phyloP scores from a whole-genome alignment of 2,888 invertebrate species.

The Cephus pygmeus region DNA sequence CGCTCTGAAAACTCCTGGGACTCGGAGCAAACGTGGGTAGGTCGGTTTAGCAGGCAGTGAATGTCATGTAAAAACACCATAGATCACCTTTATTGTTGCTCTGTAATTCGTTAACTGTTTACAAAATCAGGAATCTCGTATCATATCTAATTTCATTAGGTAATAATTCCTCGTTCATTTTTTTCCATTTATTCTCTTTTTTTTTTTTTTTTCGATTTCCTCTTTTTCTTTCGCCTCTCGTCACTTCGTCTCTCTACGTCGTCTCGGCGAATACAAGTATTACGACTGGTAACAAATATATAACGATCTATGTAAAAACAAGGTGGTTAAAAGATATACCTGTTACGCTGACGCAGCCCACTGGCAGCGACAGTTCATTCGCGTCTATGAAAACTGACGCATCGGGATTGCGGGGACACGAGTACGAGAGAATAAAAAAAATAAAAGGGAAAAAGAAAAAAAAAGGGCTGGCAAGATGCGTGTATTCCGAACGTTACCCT shows the following conservation, averaged over 20 bases:
- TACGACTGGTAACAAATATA: neutral
- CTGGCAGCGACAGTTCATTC: neutral
- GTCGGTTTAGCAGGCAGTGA: neutral
- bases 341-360: neutral
- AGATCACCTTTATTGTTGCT: constrained; percentile 46
- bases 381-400: neutral
- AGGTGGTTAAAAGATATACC: neutral
- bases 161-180: neutral
- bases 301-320: neutral
- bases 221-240: neutral
- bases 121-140: constrained; percentile 56
- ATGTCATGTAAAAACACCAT: constrained; percentile 17
- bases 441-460: neutral
- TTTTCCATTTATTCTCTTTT: neutral
- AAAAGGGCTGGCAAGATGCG: neutral
- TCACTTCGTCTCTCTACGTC: neutral
- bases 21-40: neutral
- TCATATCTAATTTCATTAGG: constrained; percentile 7
- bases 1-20: neutral
- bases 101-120: constrained; percentile 48
- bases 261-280: neutral
- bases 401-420: neutral
- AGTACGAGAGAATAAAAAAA: neutral
- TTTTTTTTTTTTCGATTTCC: neutral
- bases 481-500: neutral